Conservation (phyloP, 2,113 vertebrate genomes). For the Columba janthina region DNA sequence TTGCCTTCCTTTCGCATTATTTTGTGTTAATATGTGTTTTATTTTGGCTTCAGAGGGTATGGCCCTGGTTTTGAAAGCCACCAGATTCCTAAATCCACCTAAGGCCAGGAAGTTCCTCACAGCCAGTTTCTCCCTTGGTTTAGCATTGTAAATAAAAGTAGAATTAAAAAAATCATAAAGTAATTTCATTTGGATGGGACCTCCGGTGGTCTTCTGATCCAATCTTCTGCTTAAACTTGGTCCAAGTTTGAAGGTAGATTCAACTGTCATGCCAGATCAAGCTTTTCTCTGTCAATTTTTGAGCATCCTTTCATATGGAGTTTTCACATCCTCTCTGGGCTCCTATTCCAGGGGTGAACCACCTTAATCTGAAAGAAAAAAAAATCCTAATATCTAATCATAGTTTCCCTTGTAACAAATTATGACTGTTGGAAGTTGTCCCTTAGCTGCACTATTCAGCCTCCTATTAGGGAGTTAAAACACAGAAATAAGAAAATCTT, state of each 20-base stretch:
- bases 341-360: too few relatives aligned
- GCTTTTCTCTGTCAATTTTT: background rate
- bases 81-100: background rate
- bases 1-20: background rate
- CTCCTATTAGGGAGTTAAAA: background rate
- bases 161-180: background rate
- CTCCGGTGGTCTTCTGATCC: too few relatives aligned
- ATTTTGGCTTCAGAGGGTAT: background rate
- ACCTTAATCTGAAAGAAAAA: too few relatives aligned
- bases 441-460: background rate
- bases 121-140: background rate
- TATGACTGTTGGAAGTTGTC: background rate
- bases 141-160: background rate
- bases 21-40: background rate
- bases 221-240: background rate
- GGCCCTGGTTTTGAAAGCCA: background rate
- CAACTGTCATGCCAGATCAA: background rate
- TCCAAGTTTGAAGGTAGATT: background rate
- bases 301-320: background rate
- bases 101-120: background rate
- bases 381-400: background rate
- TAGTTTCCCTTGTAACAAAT: background rate
- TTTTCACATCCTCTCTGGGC: background rate
- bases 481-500: background rate
- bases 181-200: too few relatives aligned